Evolutionary conservation across 2,113 vertebrate genomes (phyloP), one percentile per base, ranked within the genome.

Genomic region (Prunella himalayana): DNA sequence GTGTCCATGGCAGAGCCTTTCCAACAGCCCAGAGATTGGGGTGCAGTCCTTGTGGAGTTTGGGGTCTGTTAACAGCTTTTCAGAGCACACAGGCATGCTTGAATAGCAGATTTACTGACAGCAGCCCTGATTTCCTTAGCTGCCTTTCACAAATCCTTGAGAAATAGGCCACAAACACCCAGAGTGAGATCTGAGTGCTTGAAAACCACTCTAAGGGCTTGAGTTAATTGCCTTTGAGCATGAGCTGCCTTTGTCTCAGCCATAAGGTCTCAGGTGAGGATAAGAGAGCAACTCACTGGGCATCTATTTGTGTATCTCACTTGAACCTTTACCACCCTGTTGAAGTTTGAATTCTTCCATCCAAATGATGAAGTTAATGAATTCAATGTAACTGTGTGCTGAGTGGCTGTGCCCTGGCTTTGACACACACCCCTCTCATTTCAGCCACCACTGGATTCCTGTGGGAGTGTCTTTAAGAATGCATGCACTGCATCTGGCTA

Each of bases 301-400:
- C 57, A 28, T 50, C 42, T 41, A 0, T 88, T 60, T 49, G 68
- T 49, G 30, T 14, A 2, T 69, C 59, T 90, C 75, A 1, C 44
- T 33, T 44, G 27, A 90, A 72, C 70, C 61, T 79, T 53, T 44
- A 6, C 35, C 47, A 76, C 9, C 0, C 8, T 3, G 59, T 2
- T 63, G 49, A 35, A 30, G 68, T 33, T 6, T 16, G 44, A 80
- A 15, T 44, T 69, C 41, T 64, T 63, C 45, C 28, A 5, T 51
- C 24, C 39, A 15, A 20, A 53, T 69, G 10, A 28, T 30, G 44
- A 41, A 61, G 54, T 20, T 18, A 16, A 57, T 27, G 8, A 53
- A 59, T n/a, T 53, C 54, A 35, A 0, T 0, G 0, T 33, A 16
- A 13, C 35, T 18, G 56, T 4, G 17, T 60, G 47, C 25, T 9